Conservation (phyloP, 2,888 invertebrate species). For the Calliphora vomitoria region DNA sequence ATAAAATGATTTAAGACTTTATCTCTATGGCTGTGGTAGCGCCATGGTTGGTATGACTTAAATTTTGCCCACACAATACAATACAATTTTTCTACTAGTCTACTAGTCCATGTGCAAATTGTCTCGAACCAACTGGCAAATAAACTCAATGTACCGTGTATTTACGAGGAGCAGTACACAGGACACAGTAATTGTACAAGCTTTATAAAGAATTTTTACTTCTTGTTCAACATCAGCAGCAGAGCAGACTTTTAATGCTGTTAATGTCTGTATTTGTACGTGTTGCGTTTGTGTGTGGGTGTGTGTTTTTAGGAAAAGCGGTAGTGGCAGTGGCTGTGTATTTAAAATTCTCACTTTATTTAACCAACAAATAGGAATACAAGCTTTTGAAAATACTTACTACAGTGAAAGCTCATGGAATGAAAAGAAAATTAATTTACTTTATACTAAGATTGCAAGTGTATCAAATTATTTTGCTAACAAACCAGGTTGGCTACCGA, state of each 20-base stretch:
- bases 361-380: background rate
- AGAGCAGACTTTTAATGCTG: background rate
- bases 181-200: constrained; percentile 3
- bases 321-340: background rate
- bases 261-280: constrained; percentile 1
- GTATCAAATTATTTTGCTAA: too few relatives aligned
- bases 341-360: constrained; percentile 19
- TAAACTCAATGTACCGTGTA: constrained; percentile 38
- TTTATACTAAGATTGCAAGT: too few relatives aligned
- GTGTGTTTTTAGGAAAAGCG: background rate
- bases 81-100: background rate
- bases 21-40: background rate
- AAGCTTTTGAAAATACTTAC: background rate
- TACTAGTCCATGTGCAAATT: constrained; percentile 25
- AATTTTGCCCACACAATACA: background rate
- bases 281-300: background rate
- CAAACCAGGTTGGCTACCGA: too few relatives aligned
- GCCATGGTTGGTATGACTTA: background rate
- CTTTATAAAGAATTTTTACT: background rate
- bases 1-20: constrained; percentile 57
- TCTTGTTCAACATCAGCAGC: constrained; percentile 1
- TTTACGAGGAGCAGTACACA: background rate
- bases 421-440: background rate
- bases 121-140: constrained; percentile 27
- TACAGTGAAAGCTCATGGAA: background rate